Conservation (phyloP, 2,113 vertebrate genomes). For the Corydoras sp. region DNA sequence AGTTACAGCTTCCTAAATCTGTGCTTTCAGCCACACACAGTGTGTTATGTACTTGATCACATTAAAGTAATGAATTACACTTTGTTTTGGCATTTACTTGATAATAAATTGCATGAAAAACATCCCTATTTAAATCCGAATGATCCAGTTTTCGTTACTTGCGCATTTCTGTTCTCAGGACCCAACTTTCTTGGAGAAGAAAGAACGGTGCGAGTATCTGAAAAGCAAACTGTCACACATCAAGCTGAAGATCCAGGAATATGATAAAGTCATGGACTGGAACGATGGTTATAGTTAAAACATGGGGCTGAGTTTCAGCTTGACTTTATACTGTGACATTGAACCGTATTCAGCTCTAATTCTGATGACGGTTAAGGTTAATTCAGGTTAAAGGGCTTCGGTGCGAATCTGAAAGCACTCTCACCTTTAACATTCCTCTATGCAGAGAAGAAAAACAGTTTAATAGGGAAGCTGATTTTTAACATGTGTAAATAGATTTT, state of each 20-base stretch:
- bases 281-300: slow-evolving; percentile 54
- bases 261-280: slow-evolving; percentile 79
- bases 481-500: not conserved
- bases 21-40: too few species aligned
- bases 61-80: too few species aligned
- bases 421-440: too few species aligned
- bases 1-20: too few species aligned
- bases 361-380: too few species aligned
- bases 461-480: not conserved
- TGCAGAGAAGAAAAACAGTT: not conserved
- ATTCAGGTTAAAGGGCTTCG: too few species aligned
- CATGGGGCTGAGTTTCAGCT: not conserved
- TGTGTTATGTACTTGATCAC: too few species aligned
- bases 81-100: too few species aligned
- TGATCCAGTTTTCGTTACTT: not conserved
- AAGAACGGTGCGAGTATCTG: slow-evolving; percentile 89
- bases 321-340: not conserved
- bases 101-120: not conserved
- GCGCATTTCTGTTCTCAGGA: slow-evolving; percentile 65
- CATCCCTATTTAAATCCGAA: not conserved
- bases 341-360: too few species aligned
- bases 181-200: slow-evolving; percentile 85
- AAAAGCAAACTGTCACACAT: slow-evolving; percentile 95
- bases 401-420: too few species aligned
- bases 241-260: slow-evolving; percentile 92